Percentiles rank a stretch among this genome's conserved stretches.
These are phyloP conservation scores for Philypnodon macrostomus DNA, from an alignment of 2,797 vertebrate species.

Conservation along the genomic window DNA sequence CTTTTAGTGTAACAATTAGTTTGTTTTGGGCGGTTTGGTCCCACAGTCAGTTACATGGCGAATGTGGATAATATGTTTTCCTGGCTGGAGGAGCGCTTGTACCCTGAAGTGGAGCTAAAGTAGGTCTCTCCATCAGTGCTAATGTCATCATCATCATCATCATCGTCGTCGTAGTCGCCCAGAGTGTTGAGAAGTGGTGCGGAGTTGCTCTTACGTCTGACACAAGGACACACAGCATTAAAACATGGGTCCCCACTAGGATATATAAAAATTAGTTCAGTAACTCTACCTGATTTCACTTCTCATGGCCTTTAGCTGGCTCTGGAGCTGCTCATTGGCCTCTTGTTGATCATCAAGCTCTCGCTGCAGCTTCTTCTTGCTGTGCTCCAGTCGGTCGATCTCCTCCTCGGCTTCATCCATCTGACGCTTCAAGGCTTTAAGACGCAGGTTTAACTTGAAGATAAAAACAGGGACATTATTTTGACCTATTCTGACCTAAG, in stretches of 20 bases:
- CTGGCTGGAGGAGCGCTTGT: slow-evolving; percentile 79
- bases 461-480: neutral
- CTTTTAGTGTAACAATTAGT: slow-evolving; percentile 10
- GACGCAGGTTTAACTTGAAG: slow-evolving; percentile 87
- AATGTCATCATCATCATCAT: slow-evolving; percentile 83
- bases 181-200: slow-evolving; percentile 82
- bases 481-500: neutral
- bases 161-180: slow-evolving; percentile 81
- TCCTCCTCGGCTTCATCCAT: slow-evolving; percentile 95
- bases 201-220: slow-evolving; percentile 85
- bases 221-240: neutral
- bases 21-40: slow-evolving; percentile 28
- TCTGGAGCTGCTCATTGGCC: slow-evolving; percentile 89
- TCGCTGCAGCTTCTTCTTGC: slow-evolving; percentile 94
- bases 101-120: slow-evolving; percentile 82
- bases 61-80: slow-evolving; percentile 67
- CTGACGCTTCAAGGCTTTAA: slow-evolving; percentile 95
- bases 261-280: neutral
- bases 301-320: slow-evolving; percentile 84
- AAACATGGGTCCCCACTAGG: neutral
- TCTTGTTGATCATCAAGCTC: slow-evolving; percentile 95
- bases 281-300: slow-evolving; percentile 84
- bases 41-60: slow-evolving; percentile 45
- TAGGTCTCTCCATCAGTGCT: slow-evolving; percentile 90
- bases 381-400: slow-evolving; percentile 90